Conservation (phyloP, 2,797 vertebrate genomes). For the Hoplostethus atlanticus region DNA sequence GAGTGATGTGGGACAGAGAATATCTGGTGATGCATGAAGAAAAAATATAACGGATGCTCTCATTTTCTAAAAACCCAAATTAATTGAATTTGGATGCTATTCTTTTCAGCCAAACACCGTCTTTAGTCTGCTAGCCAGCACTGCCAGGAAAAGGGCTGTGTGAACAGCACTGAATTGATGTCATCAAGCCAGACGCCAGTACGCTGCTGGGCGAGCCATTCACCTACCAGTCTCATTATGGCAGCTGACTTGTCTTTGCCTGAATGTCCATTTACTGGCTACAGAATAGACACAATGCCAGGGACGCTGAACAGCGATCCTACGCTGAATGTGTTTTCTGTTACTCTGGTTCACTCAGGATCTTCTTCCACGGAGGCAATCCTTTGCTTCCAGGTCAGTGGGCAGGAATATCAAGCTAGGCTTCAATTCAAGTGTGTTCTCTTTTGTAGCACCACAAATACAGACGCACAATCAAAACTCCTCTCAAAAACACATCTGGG, state of each 20-base stretch:
- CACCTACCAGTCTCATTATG: constrained; percentile 33
- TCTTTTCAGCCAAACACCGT: not conserved
- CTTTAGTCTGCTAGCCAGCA: constrained; percentile 25
- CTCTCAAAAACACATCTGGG: constrained; percentile 53
- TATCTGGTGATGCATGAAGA: not conserved
- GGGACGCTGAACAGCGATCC: constrained; percentile 26
- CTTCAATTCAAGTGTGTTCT: constrained; percentile 34
- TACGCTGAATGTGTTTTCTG: constrained; percentile 43
- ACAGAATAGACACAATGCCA: constrained; percentile 40
- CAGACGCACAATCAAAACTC: constrained; percentile 20
- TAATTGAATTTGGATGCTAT: not conserved
- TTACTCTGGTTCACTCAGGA: constrained; percentile 46
- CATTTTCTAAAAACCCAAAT: constrained; percentile 24
- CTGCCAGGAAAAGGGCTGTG: constrained; percentile 5
- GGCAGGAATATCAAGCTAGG: constrained; percentile 55
- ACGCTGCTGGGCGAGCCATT: constrained; percentile 42
- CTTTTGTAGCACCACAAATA: constrained; percentile 47
- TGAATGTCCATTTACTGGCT: constrained; percentile 46
- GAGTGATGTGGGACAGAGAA: not conserved
- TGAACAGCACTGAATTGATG: constrained; percentile 31
- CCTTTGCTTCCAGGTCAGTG: constrained; percentile 76
- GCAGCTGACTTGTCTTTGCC: constrained; percentile 50
- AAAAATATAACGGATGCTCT: constrained; percentile 1
- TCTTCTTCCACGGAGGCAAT: constrained; percentile 52
- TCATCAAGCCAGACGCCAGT: constrained; percentile 33